Evolutionary conservation across 2,797 vertebrate species (phyloP), one percentile per base, ranked within the genome.

Genomic region (Galago senegalensis): DNA sequence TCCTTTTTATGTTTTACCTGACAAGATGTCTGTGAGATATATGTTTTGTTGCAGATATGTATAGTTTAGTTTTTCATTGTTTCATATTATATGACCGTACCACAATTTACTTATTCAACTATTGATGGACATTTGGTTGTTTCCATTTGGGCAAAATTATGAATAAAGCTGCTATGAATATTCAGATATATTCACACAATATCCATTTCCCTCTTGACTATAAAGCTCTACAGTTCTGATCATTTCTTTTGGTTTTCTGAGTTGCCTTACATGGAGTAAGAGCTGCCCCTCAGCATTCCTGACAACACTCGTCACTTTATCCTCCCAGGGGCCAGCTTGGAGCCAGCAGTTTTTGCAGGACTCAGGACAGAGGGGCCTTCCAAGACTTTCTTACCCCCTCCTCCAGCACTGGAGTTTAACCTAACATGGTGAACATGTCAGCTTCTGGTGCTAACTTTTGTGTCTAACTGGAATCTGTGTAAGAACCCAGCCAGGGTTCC

Each of bases 41-140:
- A 5, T 21, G 25, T 58, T 20, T 29, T 31, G 84, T 14, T 14
- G 7, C 34, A 5, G 7, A 18, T 16, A 9, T 60, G 34, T 23
- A 69, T 20, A 43, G 18, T 27, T 20, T 29, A 12, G 29, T 29
- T 4, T 40, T 87, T 73, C 84, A 14, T 23, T 21, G 25, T 23
- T 31, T 17, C 1, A 2, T 37, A 1, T 21, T 14, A 5, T 0
- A 5, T 43, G 53, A 87, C 34, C 9, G 5, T 5, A 13, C 49
- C 16, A 43, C 34, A 10, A 9, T 31, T 40, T 43, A 60, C 31
- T 53, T 53, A 69, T 34, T 56, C n/a, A 13, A 29, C 21, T 25
- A 2, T 72, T 29, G 25, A 29, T 40, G 49, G 49, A 10, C 67
- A 8, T 72, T 70, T 40, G 13, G 34, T 40, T 72, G n/a, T 31